These are phyloP conservation scores for Drosophila dives DNA, from an alignment of 2,888 invertebrate genomes.

Conservation along the genomic window DNA sequence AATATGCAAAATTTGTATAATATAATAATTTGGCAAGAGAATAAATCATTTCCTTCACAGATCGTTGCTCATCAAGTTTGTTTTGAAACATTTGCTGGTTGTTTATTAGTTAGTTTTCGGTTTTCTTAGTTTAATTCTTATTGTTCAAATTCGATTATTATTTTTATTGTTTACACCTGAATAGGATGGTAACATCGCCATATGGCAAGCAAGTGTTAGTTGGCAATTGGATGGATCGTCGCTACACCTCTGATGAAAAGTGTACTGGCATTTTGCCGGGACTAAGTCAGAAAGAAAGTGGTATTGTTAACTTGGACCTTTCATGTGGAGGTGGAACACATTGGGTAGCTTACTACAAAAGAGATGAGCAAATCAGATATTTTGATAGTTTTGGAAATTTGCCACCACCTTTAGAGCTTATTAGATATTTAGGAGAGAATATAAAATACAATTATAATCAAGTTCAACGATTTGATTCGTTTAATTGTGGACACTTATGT, in stretches of 20 bases:
- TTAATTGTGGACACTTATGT: too few species aligned
- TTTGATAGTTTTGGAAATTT: too few species aligned
- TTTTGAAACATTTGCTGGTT: background rate
- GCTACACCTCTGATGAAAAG: slow-evolving; percentile 36
- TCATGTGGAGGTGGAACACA: too few species aligned
- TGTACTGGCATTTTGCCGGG: slow-evolving; percentile 59
- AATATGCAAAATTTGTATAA: background rate
- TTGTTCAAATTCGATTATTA: background rate
- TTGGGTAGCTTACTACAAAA: too few species aligned
- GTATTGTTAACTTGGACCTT: too few species aligned
- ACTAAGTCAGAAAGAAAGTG: too few species aligned
- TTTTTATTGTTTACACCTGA: slow-evolving; percentile 3
- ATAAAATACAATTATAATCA: too few species aligned
- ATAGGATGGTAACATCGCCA: slow-evolving; percentile 25
- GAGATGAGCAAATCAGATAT: too few species aligned
- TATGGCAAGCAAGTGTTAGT: slow-evolving; percentile 53
- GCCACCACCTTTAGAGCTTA: too few species aligned
- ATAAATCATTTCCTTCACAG: background rate
- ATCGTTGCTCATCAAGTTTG: background rate
- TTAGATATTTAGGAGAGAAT: too few species aligned
- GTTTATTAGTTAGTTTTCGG: slow-evolving; percentile 7
- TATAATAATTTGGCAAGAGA: too few species aligned
- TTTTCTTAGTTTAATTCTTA: background rate
- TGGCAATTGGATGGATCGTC: slow-evolving; percentile 66
- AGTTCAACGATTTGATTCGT: too few species aligned